Percentiles rank a stretch among this genome's conserved stretches.
Conservation (phyloP, 2,888 invertebrate genomes). For the Blera fallax region DNA sequence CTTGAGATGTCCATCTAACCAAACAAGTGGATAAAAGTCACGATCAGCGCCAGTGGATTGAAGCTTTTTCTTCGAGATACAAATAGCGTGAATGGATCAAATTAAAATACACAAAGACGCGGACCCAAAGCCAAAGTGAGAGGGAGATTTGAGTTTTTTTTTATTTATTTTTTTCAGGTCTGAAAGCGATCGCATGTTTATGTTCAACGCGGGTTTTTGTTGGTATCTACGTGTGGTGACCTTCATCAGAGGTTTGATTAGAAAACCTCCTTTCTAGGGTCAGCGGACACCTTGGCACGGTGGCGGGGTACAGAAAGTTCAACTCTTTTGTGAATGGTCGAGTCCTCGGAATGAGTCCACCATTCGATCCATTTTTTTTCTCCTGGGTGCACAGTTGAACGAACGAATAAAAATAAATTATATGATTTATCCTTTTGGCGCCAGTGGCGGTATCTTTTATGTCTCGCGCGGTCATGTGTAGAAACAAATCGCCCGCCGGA, state of each 20-base stretch:
- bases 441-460: slow-evolving; percentile 71
- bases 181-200: slow-evolving; percentile 44
- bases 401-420: slow-evolving; percentile 68
- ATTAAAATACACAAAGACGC: slow-evolving; percentile 50
- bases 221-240: slow-evolving; percentile 40
- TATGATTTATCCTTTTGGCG: slow-evolving; percentile 73
- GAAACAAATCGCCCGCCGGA: slow-evolving; percentile 51
- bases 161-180: slow-evolving; percentile 5
- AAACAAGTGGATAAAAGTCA: slow-evolving; percentile 44
- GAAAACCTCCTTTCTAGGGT: slow-evolving; percentile 36
- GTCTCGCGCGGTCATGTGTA: slow-evolving; percentile 66
- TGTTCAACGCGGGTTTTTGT: slow-evolving; percentile 14
- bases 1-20: slow-evolving; percentile 22
- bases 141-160: slow-evolving; percentile 34
- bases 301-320: slow-evolving; percentile 34
- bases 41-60: slow-evolving; percentile 32
- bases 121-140: slow-evolving; percentile 20
- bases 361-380: neutral
- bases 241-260: slow-evolving; percentile 66
- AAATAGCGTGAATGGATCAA: slow-evolving; percentile 65
- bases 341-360: slow-evolving; percentile 40
- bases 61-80: neutral
- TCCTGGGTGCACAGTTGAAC: slow-evolving; percentile 46
- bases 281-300: slow-evolving; percentile 7
- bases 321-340: slow-evolving; percentile 50